Conservation (phyloP, 2,797 vertebrate genomes). For the Amazona ochrocephala region DNA sequence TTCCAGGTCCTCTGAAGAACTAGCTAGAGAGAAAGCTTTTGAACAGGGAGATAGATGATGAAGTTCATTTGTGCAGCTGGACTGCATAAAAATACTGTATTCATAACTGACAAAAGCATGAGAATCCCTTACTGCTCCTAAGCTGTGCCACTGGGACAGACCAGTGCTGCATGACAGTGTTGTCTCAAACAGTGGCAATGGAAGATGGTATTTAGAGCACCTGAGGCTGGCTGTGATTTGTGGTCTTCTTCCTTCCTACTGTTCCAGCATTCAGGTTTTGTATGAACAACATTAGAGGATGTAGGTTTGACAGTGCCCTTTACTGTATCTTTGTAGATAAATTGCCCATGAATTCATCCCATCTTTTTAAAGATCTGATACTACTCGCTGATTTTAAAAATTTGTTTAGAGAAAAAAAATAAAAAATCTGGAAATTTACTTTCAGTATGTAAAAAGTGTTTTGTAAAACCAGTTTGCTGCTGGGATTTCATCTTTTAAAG, state of each 20-base stretch:
- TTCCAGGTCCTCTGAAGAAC: background rate
- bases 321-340: background rate
- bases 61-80: background rate
- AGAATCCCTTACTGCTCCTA: background rate
- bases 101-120: background rate
- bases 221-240: background rate
- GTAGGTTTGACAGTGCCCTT: background rate
- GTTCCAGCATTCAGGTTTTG: background rate
- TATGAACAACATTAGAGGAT: background rate
- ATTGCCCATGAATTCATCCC: background rate
- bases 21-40: background rate
- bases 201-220: background rate
- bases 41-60: background rate
- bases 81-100: background rate
- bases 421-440: background rate
- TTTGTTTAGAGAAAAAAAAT: background rate
- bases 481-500: background rate
- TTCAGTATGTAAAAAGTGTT: background rate
- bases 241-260: background rate
- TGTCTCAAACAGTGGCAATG: background rate
- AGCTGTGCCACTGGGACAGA: background rate
- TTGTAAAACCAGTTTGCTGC: background rate
- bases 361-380: background rate
- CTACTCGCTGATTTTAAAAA: background rate
- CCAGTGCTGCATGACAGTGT: background rate